A percentile compares a stretch with the other conserved stretches of the same genome.
phyloP scores from a whole-genome alignment of 1,140 invertebrate genomes.

The Drosophila pseudoananassae region DNA sequence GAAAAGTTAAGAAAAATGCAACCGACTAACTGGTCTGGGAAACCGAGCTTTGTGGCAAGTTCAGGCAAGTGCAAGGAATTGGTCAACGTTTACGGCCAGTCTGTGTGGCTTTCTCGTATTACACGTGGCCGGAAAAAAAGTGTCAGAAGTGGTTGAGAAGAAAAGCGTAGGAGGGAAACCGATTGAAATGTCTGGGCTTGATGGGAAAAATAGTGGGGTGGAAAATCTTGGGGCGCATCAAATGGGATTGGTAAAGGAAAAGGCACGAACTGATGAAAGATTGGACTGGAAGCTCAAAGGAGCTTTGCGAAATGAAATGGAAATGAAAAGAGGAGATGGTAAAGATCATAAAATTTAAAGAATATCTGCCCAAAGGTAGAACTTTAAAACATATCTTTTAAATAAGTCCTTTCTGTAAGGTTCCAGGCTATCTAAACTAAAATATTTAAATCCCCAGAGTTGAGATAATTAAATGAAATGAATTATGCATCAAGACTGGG shows the following conservation, averaged over 20 bases:
- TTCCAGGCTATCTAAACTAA: no score
- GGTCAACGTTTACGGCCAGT: constrained; percentile 38
- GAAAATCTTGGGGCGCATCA: constrained; percentile 29
- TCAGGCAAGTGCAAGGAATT: constrained; percentile 49
- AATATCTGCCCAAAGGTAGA: not conserved
- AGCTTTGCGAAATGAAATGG: constrained; percentile 46
- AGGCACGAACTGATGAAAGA: constrained; percentile 21
- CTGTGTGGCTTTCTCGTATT: constrained; percentile 34
- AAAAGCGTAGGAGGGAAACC: constrained; percentile 11
- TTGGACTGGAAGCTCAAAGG: constrained; percentile 22
- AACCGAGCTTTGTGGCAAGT: constrained; percentile 22
- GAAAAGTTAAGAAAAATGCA: constrained; percentile 29
- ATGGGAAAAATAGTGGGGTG: not conserved
- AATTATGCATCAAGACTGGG: constrained; percentile 23
- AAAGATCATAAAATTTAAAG: constrained; percentile 4
- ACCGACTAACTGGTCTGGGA: constrained; percentile 41
- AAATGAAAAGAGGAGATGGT: constrained; percentile 16
- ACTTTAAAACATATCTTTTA: not conserved
- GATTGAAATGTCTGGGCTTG: constrained; percentile 25
- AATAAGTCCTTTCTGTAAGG: not conserved
- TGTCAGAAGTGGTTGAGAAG: constrained; percentile 1
- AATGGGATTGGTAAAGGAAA: constrained; percentile 27
- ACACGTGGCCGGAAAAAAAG: constrained; percentile 44
- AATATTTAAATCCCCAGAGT: not conserved
- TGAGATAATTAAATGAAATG: constrained; percentile 33